These are phyloP conservation scores for Otus scops DNA, from an alignment of 2,797 vertebrate species.

Conservation along the genomic window DNA sequence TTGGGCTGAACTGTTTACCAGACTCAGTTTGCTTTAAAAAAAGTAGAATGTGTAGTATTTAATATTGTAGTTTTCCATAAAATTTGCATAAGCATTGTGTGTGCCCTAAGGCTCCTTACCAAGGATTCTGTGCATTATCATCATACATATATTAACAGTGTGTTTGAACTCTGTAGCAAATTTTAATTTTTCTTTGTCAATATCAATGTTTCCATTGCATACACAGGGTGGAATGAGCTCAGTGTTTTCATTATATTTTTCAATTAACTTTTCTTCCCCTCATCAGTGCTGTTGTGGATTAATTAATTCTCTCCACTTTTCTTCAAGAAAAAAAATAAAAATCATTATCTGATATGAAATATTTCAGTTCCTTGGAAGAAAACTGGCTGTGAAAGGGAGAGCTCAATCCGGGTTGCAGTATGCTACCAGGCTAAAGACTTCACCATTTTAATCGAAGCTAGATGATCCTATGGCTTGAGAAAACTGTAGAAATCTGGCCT, in stretches of 20 bases:
- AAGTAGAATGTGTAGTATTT: background rate
- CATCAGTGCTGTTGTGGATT: background rate
- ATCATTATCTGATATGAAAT: background rate
- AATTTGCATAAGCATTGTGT: background rate
- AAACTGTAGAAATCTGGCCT: background rate
- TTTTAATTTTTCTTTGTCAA: slow-evolving; percentile 25
- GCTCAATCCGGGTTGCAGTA: background rate
- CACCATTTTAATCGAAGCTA: background rate
- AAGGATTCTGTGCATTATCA: background rate
- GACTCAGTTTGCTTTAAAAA: background rate
- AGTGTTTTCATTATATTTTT: background rate
- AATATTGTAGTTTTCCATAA: background rate
- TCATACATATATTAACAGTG: background rate
- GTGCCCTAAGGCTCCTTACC: background rate
- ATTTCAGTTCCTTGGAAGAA: background rate
- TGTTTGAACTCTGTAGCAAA: background rate
- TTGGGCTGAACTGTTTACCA: background rate
- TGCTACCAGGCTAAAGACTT: background rate
- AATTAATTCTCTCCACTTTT: background rate
- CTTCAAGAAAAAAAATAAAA: background rate
- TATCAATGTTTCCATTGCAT: background rate
- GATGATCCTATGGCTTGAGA: background rate
- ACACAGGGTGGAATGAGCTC: background rate
- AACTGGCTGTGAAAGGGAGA: background rate
- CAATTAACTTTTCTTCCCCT: slow-evolving; percentile 16